Evolutionary conservation across 2,113 vertebrate species (phyloP).

Genomic region (Oryctolagus cuniculus): DNA sequence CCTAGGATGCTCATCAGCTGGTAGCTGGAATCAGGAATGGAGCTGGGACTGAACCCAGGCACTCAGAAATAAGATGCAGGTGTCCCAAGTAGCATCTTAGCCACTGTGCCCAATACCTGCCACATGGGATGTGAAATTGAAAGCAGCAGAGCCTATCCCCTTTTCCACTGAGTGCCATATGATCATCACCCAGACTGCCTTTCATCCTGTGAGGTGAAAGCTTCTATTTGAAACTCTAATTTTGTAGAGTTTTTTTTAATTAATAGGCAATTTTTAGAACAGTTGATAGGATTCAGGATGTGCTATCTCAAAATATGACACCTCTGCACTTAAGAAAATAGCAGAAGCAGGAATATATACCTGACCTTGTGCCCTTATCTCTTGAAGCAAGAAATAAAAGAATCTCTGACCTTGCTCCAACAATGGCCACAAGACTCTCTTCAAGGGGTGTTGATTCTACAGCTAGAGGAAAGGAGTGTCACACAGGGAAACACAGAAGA

Average conservation of each 20-base stretch:
- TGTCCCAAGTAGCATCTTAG: no score
- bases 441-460: neutral
- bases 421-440: neutral
- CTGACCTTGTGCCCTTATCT: neutral
- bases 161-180: neutral
- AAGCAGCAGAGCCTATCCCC: neutral
- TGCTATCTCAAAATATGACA: neutral
- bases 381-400: neutral
- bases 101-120: no score
- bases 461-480: neutral
- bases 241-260: neutral
- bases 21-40: no score
- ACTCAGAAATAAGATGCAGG: no score
- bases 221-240: slow-evolving; percentile 43
- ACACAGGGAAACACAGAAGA: neutral
- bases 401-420: neutral
- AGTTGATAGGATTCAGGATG: neutral
- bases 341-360: neutral
- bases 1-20: no score
- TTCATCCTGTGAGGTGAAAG: neutral
- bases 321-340: neutral
- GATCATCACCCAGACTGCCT: neutral
- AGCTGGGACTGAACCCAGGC: no score
- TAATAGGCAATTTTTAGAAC: neutral
- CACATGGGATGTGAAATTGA: no score